Evolutionary conservation across 2,113 vertebrate genomes (phyloP), one percentile per base, ranked within the genome.

Genomic region (Oryzias melastigma): DNA sequence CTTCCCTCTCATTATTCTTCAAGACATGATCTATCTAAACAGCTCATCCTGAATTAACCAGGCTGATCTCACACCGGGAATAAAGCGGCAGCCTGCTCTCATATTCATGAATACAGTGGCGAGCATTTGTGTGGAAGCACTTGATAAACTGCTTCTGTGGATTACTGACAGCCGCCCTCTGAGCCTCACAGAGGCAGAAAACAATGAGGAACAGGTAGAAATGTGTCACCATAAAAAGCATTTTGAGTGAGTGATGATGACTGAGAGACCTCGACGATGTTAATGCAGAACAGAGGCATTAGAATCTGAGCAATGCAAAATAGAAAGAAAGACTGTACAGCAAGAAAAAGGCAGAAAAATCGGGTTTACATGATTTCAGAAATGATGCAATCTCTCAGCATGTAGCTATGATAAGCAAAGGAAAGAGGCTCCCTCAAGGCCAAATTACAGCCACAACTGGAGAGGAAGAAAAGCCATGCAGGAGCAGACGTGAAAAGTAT

Each of bases 61-160:
- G 77, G 77, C 68, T 22, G 29, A 16, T 48, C 68, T 65, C 24
- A 1, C 18, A 42, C 56, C 63, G 66, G n/a, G 69, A 61, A 45
- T 71, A 66, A 65, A 67, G 5, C 0, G n/a, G 24, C 24, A 45
- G 57, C 48, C 73, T 80, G 71, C 56, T 85, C 81, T 63, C 60
- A 68, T 85, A 83, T 88, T 87, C 73, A 88, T 82, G 65, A 65
- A 62, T 80, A 67, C 61, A 58, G 53, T 58, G 52, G 17, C 64
- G 66, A 65, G 77, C 12, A 17, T 55, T 54, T 52, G 42, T 59
- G 69, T 68, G 70, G 77, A 72, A 78, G 67, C 41, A 46, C 61
- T 58, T 58, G 52, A 84, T 71, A 53, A 78, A 22, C 40, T 48
- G 50, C 74, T 64, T 68, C 52, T 42, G 29, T 77, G 72, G 83